Conservation (phyloP, 2,888 invertebrate genomes). For the Platynereis dumerilii region DNA sequence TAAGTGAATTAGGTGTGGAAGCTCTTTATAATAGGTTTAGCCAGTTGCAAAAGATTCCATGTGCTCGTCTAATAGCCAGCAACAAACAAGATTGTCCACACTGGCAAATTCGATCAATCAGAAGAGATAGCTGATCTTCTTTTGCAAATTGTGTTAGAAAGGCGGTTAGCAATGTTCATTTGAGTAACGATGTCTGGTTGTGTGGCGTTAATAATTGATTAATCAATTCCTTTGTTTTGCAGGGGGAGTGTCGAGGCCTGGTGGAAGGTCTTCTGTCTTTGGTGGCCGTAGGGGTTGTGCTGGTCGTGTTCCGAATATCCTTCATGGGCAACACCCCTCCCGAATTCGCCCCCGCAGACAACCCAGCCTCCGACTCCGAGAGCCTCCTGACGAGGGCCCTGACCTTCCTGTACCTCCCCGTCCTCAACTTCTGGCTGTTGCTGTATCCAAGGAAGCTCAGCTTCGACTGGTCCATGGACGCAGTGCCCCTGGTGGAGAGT, state of each 20-base stretch:
- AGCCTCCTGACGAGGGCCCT: slow-evolving; percentile 81
- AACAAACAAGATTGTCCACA: too few species aligned
- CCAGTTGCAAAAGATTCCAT: too few species aligned
- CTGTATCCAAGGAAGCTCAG: slow-evolving; percentile 86
- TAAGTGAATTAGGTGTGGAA: too few species aligned
- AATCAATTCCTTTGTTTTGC: slow-evolving; percentile 6
- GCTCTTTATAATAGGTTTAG: too few species aligned
- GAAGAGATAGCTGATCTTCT: too few species aligned
- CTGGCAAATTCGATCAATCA: too few species aligned
- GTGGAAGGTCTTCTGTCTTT: slow-evolving; percentile 65
- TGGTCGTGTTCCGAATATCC: slow-evolving; percentile 79
- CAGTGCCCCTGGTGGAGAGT: slow-evolving; percentile 84
- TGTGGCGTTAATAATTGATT: too few species aligned
- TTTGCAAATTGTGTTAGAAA: too few species aligned
- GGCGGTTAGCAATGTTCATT: too few species aligned
- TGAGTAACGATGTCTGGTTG: too few species aligned
- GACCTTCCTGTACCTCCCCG: slow-evolving; percentile 91
- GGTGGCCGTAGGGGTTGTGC: slow-evolving; percentile 72
- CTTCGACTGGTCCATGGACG: slow-evolving; percentile 99
- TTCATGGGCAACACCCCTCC: slow-evolving; percentile 76
- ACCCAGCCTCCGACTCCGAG: slow-evolving; percentile 89
- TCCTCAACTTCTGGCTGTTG: slow-evolving; percentile 86
- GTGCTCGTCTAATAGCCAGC: too few species aligned
- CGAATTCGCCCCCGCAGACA: slow-evolving; percentile 91
- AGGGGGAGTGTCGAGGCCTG: slow-evolving; percentile 45